Evolutionary conservation across 2,797 vertebrate genomes (phyloP).

Genomic region (Tadarida brasiliensis): DNA sequence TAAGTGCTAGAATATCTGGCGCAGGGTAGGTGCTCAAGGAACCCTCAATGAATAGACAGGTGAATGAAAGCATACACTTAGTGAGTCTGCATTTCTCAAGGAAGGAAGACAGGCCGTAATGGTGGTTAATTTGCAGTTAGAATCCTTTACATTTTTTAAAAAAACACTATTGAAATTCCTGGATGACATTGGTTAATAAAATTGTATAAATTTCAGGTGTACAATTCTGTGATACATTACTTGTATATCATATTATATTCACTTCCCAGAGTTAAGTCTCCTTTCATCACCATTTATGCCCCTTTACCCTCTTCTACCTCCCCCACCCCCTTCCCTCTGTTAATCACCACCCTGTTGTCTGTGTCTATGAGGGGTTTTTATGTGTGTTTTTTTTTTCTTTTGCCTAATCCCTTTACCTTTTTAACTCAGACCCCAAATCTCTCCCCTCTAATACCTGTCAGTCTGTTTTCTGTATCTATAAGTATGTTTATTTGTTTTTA

Average conservation of each 20-base stretch:
- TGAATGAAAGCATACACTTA: not conserved
- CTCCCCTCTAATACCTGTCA: not conserved
- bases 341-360: not conserved
- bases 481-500: not conserved
- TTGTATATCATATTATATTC: not conserved
- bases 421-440: not conserved
- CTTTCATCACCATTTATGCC: not conserved
- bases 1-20: not conserved
- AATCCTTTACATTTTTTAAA: not conserved
- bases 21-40: not conserved
- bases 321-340: not conserved
- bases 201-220: not conserved
- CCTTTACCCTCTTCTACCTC: not conserved
- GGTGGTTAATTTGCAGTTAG: not conserved
- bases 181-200: not conserved
- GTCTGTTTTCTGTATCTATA: not conserved
- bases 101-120: not conserved
- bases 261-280: not conserved
- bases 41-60: not conserved
- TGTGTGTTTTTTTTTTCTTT: not conserved
- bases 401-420: not conserved
- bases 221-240: not conserved
- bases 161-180: not conserved
- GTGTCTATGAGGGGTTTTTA: not conserved
- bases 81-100: not conserved